Evolutionary conservation across 2,888 invertebrate genomes (phyloP).

Genomic region (Hirtodrosophila confusa): DNA sequence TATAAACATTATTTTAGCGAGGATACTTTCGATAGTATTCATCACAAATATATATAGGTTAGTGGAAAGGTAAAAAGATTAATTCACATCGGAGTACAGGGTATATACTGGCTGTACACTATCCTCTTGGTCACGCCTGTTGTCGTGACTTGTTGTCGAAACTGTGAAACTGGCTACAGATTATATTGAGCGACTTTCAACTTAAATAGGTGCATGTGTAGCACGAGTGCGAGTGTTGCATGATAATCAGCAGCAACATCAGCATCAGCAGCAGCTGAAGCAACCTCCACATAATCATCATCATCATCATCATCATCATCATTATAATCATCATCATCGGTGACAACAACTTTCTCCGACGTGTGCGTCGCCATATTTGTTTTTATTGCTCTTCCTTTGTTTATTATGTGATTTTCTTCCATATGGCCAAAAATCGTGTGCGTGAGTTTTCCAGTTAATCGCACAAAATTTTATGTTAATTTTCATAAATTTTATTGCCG

Average conservation of each 20-base stretch:
- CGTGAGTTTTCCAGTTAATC: constrained; percentile 76
- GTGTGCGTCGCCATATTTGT: constrained; percentile 74
- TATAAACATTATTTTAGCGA: too few relatives aligned
- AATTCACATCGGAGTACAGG: too few relatives aligned
- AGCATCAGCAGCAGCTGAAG: constrained; percentile 13
- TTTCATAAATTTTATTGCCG: constrained; percentile 81
- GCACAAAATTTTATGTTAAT: constrained; percentile 81
- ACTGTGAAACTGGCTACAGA: constrained; percentile 4
- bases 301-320: constrained; percentile 28
- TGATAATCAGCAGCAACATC: constrained; percentile 63
- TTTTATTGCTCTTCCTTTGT: constrained; percentile 78
- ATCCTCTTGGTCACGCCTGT: too few relatives aligned
- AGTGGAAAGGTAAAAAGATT: too few relatives aligned
- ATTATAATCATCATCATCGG: constrained; percentile 16
- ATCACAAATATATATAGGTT: too few relatives aligned
- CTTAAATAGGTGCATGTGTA: constrained; percentile 53
- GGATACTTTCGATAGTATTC: too few relatives aligned
- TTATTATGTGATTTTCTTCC: constrained; percentile 76
- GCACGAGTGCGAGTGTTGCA: constrained; percentile 61
- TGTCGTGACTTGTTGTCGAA: constrained; percentile 1
- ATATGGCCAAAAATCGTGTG: constrained; percentile 67
- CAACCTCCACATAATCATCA: constrained; percentile 25
- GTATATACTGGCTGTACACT: too few relatives aligned
- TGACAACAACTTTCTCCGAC: constrained; percentile 19
- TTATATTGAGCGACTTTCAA: constrained; percentile 60